Evolutionary conservation across 1,140 invertebrate genomes (phyloP).

Genomic region (Hesperophylax magnus): DNA sequence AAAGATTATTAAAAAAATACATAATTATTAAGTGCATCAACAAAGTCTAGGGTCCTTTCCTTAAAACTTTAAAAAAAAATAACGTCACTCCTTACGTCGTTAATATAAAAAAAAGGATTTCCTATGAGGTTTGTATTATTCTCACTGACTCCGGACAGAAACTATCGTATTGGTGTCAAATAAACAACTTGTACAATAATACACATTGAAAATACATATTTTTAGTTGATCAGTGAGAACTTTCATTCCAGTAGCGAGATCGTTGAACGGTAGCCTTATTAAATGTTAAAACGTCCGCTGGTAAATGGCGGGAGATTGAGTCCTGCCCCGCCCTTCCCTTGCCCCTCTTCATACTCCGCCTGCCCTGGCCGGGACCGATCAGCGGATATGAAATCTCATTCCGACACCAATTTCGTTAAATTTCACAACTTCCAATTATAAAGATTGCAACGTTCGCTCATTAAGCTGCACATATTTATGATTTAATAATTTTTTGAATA

Average conservation of each 20-base stretch:
- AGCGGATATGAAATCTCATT: slow-evolving; percentile 21
- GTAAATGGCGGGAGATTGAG: not conserved
- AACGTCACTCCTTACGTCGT: too few species aligned
- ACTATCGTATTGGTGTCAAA: too few species aligned
- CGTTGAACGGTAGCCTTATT: slow-evolving; percentile 31
- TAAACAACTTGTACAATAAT: too few species aligned
- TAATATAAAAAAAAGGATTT: too few species aligned
- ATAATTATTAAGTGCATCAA: too few species aligned
- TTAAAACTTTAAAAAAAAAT: too few species aligned
- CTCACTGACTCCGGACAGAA: too few species aligned
- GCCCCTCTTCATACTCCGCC: not conserved
- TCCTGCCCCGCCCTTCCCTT: not conserved
- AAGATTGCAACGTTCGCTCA: slow-evolving; percentile 21
- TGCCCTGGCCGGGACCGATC: not conserved
- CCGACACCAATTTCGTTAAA: slow-evolving; percentile 20
- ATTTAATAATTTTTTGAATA: slow-evolving; percentile 4
- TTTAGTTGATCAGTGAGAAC: not conserved
- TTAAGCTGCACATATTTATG: not conserved
- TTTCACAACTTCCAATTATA: slow-evolving; percentile 40
- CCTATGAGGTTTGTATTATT: too few species aligned
- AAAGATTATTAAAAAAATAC: too few species aligned
- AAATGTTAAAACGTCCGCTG: slow-evolving; percentile 26
- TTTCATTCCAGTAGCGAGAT: not conserved
- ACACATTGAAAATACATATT: too few species aligned
- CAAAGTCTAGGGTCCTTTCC: too few species aligned